Percentiles rank a stretch among this genome's conserved stretches.
These are phyloP conservation scores for Sandelia bainsii DNA, from an alignment of 2,797 vertebrate genomes.

Conservation along the genomic window DNA sequence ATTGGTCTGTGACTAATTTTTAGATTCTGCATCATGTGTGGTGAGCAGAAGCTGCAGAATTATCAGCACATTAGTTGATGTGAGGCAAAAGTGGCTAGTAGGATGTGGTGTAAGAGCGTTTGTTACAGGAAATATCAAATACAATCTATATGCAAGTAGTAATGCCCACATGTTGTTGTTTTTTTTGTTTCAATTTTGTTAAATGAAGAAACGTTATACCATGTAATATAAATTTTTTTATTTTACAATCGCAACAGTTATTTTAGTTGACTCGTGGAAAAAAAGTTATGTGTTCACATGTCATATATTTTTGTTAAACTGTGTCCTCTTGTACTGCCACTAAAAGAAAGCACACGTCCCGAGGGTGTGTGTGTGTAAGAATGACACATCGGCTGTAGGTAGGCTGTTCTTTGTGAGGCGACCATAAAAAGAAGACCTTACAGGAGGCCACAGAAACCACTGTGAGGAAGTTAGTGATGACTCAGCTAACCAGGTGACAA, in stretches of 20 bases:
- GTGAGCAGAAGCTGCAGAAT: neutral
- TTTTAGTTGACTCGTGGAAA: neutral
- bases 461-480: constrained; percentile 61
- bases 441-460: constrained; percentile 7
- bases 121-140: constrained; percentile 48
- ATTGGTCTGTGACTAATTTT: constrained; percentile 1
- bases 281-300: neutral
- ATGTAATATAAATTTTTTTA: no score
- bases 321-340: constrained; percentile 5
- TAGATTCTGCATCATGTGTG: constrained; percentile 4
- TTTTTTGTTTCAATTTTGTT: no score
- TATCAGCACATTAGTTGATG: neutral
- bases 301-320: constrained; percentile 18
- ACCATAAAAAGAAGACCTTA: constrained; percentile 28
- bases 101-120: constrained; percentile 34
- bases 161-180: no score
- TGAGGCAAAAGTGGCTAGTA: constrained; percentile 16
- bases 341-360: constrained; percentile 15
- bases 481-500: constrained; percentile 51
- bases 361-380: constrained; percentile 26
- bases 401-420: neutral
- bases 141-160: neutral
- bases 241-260: neutral
- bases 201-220: no score
- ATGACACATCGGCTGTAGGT: constrained; percentile 49